phyloP scores from a whole-genome alignment of 2,797 vertebrate species.

The Siniperca undulata region DNA sequence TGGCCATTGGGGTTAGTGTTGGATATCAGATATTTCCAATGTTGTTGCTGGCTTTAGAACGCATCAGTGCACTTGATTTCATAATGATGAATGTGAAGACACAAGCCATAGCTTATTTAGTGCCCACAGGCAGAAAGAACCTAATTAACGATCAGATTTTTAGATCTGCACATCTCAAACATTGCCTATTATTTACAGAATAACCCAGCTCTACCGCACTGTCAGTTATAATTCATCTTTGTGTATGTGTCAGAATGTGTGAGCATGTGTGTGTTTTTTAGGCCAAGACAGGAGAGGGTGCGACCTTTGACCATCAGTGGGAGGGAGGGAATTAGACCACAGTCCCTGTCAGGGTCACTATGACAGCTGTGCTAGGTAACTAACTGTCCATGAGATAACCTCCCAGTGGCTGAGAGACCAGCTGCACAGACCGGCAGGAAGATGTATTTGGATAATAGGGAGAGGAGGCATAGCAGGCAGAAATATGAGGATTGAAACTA shows the following conservation, averaged over 20 bases:
- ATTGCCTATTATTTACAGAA: slow-evolving; percentile 22
- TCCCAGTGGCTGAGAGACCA: slow-evolving; percentile 30
- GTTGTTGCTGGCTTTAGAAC: neutral
- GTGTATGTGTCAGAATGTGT: slow-evolving; percentile 19
- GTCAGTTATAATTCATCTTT: slow-evolving; percentile 32
- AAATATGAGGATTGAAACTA: neutral
- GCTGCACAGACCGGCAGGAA: slow-evolving; percentile 31
- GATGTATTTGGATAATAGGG: neutral
- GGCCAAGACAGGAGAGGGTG: slow-evolving; percentile 3
- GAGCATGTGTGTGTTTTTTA: slow-evolving; percentile 15
- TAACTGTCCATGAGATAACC: slow-evolving; percentile 46
- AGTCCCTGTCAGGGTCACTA: slow-evolving; percentile 49
- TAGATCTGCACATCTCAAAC: slow-evolving; percentile 3
- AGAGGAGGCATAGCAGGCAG: neutral
- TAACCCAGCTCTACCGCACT: slow-evolving; percentile 9
- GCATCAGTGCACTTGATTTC: slow-evolving; percentile 4
- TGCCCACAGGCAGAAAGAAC: slow-evolving; percentile 1
- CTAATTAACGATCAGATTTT: slow-evolving; percentile 1
- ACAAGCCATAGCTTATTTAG: slow-evolving; percentile 12
- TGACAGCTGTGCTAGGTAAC: slow-evolving; percentile 53
- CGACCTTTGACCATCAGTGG: slow-evolving; percentile 45
- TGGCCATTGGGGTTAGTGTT: neutral
- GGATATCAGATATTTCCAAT: neutral
- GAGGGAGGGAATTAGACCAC: slow-evolving; percentile 42
- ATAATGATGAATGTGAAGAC: slow-evolving; percentile 18